Conservation (phyloP, 1,140 invertebrate species). For the Euschistus heros region DNA sequence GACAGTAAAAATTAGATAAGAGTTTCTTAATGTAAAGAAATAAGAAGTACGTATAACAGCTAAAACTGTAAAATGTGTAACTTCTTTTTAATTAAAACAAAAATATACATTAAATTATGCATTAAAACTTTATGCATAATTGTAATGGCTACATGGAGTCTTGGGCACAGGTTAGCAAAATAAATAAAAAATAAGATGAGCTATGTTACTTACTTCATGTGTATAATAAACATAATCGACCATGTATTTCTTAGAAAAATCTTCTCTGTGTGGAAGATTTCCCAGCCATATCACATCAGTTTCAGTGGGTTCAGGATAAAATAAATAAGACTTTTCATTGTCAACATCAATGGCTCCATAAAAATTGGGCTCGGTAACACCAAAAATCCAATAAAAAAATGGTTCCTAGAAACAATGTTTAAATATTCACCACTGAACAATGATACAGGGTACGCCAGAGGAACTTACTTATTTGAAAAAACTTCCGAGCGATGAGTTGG, state of each 20-base stretch:
- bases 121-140: too few relatives aligned
- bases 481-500: too few relatives aligned
- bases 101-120: too few relatives aligned
- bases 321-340: slow-evolving; percentile 57
- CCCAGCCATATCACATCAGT: slow-evolving; percentile 89
- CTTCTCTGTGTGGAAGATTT: slow-evolving; percentile 47
- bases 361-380: slow-evolving; percentile 80
- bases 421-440: not conserved
- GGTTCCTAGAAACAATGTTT: slow-evolving; percentile 49
- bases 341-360: slow-evolving; percentile 72
- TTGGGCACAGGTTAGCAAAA: too few relatives aligned
- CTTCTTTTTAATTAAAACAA: too few relatives aligned
- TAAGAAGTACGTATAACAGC: too few relatives aligned
- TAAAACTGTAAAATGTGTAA: too few relatives aligned
- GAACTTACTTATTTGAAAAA: too few relatives aligned
- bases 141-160: too few relatives aligned
- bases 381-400: slow-evolving; percentile 79
- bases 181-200: not conserved
- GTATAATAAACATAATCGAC: slow-evolving; percentile 75
- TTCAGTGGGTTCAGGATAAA: slow-evolving; percentile 70
- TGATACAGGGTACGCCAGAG: too few relatives aligned
- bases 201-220: slow-evolving; percentile 49
- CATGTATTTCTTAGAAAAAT: slow-evolving; percentile 67
- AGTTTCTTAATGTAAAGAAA: too few relatives aligned
- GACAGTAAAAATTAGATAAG: too few relatives aligned